Percentiles rank a stretch among this genome's conserved stretches.
Conservation (phyloP, 2,113 vertebrate genomes). For the Vulpes lagopus region DNA sequence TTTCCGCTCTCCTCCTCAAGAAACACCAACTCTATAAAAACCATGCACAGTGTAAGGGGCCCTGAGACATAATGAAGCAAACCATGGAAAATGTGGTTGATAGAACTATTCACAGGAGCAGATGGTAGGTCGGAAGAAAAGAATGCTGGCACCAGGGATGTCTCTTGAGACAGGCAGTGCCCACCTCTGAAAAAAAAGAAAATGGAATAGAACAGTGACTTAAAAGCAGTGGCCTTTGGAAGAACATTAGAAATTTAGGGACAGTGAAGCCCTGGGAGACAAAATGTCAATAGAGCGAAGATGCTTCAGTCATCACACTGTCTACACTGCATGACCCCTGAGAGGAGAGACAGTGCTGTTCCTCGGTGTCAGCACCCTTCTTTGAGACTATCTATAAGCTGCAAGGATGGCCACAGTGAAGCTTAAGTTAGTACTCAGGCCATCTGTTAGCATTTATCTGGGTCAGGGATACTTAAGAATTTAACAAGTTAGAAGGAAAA, state of each 20-base stretch:
- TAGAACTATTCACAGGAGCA: conserved; percentile 43
- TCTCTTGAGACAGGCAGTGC: conserved; percentile 1
- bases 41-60: neutral
- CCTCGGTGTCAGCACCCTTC: neutral
- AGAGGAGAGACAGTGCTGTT: neutral
- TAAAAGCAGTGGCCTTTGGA: neutral
- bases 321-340: neutral
- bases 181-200: neutral
- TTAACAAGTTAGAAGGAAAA: conserved; percentile 37
- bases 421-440: conserved; percentile 23
- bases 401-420: neutral
- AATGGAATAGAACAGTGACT: neutral
- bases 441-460: conserved; percentile 59
- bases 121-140: conserved; percentile 49
- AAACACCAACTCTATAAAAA: conserved; percentile 65
- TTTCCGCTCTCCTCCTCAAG: conserved; percentile 55
- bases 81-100: neutral
- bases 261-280: neutral
- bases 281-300: neutral
- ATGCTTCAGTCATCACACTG: neutral
- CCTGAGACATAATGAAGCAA: conserved; percentile 35
- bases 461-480: conserved; percentile 48
- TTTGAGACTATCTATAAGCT: neutral
- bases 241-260: neutral
- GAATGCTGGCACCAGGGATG: neutral